Conservation (phyloP, 2,888 invertebrate species). For the Lithophane ornitopus region DNA sequence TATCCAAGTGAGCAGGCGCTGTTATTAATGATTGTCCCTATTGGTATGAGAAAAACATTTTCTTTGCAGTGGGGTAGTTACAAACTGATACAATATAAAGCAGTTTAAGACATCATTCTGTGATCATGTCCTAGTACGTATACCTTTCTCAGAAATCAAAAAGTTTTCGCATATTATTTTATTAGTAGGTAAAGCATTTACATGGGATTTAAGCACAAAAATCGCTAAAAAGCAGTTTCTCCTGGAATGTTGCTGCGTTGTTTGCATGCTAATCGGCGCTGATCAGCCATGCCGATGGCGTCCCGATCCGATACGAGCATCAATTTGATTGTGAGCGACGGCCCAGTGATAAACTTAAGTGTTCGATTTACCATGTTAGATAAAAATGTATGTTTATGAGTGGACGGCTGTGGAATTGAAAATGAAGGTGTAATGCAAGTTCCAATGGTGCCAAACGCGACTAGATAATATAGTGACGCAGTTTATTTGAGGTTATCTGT, state of each 20-base stretch:
- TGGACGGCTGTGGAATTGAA: conserved; percentile 35
- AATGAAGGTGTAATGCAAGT: conserved; percentile 15
- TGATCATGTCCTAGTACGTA: neutral
- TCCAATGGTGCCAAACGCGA: neutral
- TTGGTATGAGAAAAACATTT: neutral
- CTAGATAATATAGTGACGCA: neutral
- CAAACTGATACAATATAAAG: no score
- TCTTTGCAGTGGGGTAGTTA: no score
- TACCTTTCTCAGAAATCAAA: neutral
- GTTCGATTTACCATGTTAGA: conserved; percentile 39
- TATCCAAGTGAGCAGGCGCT: neutral
- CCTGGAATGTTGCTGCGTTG: conserved; percentile 38
- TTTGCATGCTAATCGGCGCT: conserved; percentile 48
- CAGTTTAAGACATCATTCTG: neutral
- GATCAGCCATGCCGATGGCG: conserved; percentile 55
- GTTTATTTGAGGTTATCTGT: neutral
- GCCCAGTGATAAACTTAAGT: conserved; percentile 48
- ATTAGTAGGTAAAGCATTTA: neutral
- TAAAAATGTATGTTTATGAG: conserved; percentile 45
- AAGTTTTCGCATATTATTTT: neutral
- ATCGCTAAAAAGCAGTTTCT: conserved; percentile 34
- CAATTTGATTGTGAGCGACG: conserved; percentile 57
- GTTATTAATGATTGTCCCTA: no score
- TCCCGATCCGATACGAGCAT: conserved; percentile 56
- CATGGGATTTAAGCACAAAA: conserved; percentile 9